These are phyloP conservation scores for Isurus oxyrinchus DNA, from an alignment of 2,113 vertebrate species.

Conservation along the genomic window DNA sequence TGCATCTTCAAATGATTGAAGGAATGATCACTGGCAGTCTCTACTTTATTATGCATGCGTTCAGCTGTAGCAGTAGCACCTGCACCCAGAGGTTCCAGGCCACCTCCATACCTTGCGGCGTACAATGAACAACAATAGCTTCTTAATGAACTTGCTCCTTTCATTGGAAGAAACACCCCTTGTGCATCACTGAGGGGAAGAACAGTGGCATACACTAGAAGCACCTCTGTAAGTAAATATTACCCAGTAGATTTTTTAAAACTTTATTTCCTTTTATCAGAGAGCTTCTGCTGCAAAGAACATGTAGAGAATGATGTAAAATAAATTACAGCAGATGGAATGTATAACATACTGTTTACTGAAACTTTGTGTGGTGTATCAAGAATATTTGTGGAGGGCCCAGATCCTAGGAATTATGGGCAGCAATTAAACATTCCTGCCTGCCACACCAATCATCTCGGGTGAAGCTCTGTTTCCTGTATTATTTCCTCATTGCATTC, in stretches of 20 bases:
- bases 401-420: not conserved
- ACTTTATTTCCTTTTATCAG: not conserved
- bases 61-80: not conserved
- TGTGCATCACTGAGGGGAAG: not conserved
- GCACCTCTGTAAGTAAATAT: not conserved
- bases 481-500: not conserved
- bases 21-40: not conserved
- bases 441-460: not conserved
- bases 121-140: not conserved
- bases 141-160: not conserved
- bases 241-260: not conserved
- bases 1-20: not conserved
- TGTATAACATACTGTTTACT: not conserved
- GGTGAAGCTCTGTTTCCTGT: not conserved
- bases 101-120: not conserved
- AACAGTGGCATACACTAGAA: not conserved
- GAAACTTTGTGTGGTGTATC: not conserved
- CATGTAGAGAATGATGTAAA: not conserved
- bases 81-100: not conserved
- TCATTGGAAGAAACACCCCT: not conserved
- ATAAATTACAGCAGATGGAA: not conserved
- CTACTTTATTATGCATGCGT: not conserved
- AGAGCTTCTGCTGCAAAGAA: not conserved
- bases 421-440: not conserved
- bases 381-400: not conserved